Evolutionary conservation across 2,888 invertebrate species (phyloP), one percentile per base, ranked within the genome.

Genomic region (Apamea sordens): DNA sequence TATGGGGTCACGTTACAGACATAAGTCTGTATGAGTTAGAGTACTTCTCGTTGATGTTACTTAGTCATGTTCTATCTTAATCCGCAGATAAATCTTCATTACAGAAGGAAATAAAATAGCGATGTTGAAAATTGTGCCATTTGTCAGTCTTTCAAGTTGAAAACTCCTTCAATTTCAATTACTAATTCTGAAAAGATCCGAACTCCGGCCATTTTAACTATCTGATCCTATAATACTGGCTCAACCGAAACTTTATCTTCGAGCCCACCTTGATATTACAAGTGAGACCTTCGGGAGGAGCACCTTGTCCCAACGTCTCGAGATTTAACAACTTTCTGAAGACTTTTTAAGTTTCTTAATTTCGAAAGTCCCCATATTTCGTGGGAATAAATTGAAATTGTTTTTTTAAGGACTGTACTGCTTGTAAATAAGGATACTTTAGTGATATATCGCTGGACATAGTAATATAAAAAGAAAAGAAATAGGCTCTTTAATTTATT

Each of bases 281-380:
- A 93, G 93, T 93, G 92, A 92, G 92, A 93, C 80, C 88, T 77
- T 72, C 75, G 79, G 7, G 80, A 70, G 80, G 71, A 86, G 78
- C 92, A 92, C 93, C 93, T 92, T 93, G 93, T 93, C 93, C 91
- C 91, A 90, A 89, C 90, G 91, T 91, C 91, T 85, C 90, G 89
- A 91, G 92, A 94, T 94, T 89, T 94, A 94, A 91, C 90, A 94
- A 94, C 90, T 94, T 94, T 90, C 88, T 85, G 88, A 88, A 91
- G 87, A 90, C 92, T 92, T 92, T 92, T 93, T 93, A 93, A 94
- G 93, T 94, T 94, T 92, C 92, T 92, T 92, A 92, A 94, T 94
- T 93, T 93, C 89, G 88, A 86, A 91, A 91, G 92, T 91, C 92
- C 86, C 90, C 90, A 90, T 92, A 90, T 91, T 91, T 90, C 85